Conservation (phyloP, 2,888 invertebrate species). For the Cantharis flavilabris region DNA sequence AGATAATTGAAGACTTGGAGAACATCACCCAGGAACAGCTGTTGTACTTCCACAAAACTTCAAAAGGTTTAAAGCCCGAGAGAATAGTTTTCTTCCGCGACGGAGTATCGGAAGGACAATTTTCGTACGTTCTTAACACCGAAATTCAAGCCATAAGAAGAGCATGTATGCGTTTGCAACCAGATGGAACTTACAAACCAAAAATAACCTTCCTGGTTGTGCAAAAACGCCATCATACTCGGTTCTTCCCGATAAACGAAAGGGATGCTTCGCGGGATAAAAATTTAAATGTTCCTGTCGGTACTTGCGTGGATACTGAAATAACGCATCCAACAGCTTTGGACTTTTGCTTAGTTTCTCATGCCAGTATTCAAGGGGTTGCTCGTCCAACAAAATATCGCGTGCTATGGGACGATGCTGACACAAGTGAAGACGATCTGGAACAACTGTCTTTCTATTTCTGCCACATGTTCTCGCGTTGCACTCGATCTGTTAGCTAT, state of each 20-base stretch:
- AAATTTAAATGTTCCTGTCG: constrained; percentile 79
- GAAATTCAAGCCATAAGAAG: constrained; percentile 70
- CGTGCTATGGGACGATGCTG: constrained; percentile 78
- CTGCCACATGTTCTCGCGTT: constrained; percentile 85
- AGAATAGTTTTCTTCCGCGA: constrained; percentile 81
- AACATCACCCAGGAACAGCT: constrained; percentile 63
- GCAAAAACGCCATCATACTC: constrained; percentile 95
- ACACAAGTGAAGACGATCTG: constrained; percentile 72
- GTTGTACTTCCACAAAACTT: constrained; percentile 58
- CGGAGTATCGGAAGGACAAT: constrained; percentile 88
- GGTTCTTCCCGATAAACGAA: constrained; percentile 59
- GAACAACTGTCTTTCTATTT: constrained; percentile 81
- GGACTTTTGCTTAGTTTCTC: constrained; percentile 82
- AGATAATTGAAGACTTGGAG: constrained; percentile 76
- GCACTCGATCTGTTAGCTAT: constrained; percentile 82
- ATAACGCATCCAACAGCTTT: constrained; percentile 86
- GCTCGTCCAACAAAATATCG: constrained; percentile 87
- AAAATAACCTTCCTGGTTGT: constrained; percentile 90
- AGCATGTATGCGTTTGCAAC: constrained; percentile 67
- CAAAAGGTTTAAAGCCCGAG: constrained; percentile 59
- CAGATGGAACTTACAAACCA: constrained; percentile 65
- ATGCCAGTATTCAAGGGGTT: constrained; percentile 77
- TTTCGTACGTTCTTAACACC: constrained; percentile 66
- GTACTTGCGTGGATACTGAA: constrained; percentile 78
- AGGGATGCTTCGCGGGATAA: constrained; percentile 55